Base-by-base conservation (phyloP, 2,113 vertebrate genomes). In the Poeciliopsis occidentalis region DNA sequence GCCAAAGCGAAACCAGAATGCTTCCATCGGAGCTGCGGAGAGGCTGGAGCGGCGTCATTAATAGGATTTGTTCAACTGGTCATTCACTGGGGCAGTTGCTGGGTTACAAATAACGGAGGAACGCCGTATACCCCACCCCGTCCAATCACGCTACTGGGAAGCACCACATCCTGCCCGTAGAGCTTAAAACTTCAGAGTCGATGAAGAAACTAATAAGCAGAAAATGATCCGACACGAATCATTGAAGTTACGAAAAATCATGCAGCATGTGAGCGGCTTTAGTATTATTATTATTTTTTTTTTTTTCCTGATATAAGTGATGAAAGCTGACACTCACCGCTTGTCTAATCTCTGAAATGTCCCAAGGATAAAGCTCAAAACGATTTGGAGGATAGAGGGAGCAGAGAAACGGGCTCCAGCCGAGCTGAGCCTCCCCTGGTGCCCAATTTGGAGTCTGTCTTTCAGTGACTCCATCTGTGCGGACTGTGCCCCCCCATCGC, bases 1-100 rank as follows among this genome's bases (percentile, higher is more conserved):
- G 65, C 24, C 8, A 0, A n/a, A 41, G 64, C 24, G 30, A 24
- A 60, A 54, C 24, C 13, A 26, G n/a, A 32, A 22, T 64, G 60
- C 12, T 60, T 67, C 74, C 69, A 31, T 6, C 72, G 24, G 78
- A 83, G 81, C 57, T 69, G 30, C 76, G 79, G 44, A 47, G 4
- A 76, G 75, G 77, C 80, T 82, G 79, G 73, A 88, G 82, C 37
- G 74, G 83, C 86, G 89, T 85, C 85, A 86, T 82, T 92, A 90
- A 91, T 75, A 67, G 82, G 89, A 89, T 79, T 95, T 81, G 94
- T 83, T 61, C 89, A 84, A 86, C 71, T 86, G 61, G 76, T 85
- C 92, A 70, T 92, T 93, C 89, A 89, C 84, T 31, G 89, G 88
- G 84, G 86, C 80, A 85, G 93, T 93, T 94, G 92, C 95, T 65